Conservation (phyloP, 2,113 vertebrate genomes). For the Echinops telfairi region DNA sequence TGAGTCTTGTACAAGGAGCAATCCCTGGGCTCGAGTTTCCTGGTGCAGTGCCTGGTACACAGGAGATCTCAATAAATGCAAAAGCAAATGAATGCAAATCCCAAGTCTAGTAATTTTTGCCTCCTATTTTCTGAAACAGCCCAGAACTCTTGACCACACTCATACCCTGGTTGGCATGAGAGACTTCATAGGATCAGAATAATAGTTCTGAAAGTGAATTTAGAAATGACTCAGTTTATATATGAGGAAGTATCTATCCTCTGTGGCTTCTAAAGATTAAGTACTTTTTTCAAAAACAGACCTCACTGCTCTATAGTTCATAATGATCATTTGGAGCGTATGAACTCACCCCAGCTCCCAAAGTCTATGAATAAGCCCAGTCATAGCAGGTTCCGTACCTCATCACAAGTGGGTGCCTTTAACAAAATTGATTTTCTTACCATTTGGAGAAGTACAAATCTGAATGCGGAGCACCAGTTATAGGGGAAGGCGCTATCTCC, state of each 20-base stretch:
- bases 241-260: background rate
- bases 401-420: background rate
- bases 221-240: background rate
- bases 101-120: background rate
- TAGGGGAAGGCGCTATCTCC: background rate
- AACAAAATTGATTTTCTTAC: background rate
- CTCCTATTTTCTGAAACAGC: background rate
- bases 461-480: background rate
- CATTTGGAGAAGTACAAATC: background rate
- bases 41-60: background rate
- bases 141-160: background rate
- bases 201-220: background rate
- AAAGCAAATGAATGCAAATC: background rate
- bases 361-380: background rate
- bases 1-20: background rate
- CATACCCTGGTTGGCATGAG: background rate
- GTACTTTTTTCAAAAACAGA: background rate
- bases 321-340: background rate
- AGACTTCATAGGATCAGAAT: background rate
- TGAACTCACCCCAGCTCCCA: background rate
- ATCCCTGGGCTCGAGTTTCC: background rate
- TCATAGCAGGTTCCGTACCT: background rate
- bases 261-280: constrained; percentile 31
- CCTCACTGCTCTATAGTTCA: constrained; percentile 29
- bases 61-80: background rate